Base-by-base conservation (phyloP, 2,888 invertebrate species). In the Campopleginae sp. region DNA sequence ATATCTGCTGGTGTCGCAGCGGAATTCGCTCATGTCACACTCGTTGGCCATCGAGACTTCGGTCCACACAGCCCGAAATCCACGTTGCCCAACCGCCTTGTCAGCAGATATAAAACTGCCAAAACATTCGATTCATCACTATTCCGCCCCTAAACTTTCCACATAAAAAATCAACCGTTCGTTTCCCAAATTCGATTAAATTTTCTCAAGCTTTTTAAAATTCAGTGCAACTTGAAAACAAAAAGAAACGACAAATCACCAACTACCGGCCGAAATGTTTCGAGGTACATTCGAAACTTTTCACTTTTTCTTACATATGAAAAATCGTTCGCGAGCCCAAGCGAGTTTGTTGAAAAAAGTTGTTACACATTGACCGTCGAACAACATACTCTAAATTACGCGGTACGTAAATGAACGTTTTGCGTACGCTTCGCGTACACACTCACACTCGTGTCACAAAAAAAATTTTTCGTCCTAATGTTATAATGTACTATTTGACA, bases 11-110 rank as follows among this genome's bases (percentile, higher is more conserved):
- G 95, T 95, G 86, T 94, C 93, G 93, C 98, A 98, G 88, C 96
- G 95, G 93, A 97, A 97, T 91, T 96, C 96, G 87, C 94, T 94
- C 14, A 84, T 65, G 80, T 94, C 94, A 83, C 95, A 95, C 72
- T 95, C 95, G 87, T 94, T 94, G 85, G 96, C 96, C 90, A 95
- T 95, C 76, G 93, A 93, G 90, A 99, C 97, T 95, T 99, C 99
- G 82, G 99, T 99, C 98, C 99, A 99, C 76, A 98, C 96, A 70
- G 98, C 97, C 92, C 97, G 96, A 95, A 99, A 99, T 85, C 99
- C 99, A 94, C 97, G 96, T 91, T 98, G 98, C 88, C 99, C 99
- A 86, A 98, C 97, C 65, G 98, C 98, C 95, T 98, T 98, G 94
- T 98, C 98, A 85, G 98, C 98, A 92, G 98, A 97, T 93, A 98